Evolutionary conservation across 1,140 invertebrate species (phyloP).

Genomic region (Platorchestia sp.): DNA sequence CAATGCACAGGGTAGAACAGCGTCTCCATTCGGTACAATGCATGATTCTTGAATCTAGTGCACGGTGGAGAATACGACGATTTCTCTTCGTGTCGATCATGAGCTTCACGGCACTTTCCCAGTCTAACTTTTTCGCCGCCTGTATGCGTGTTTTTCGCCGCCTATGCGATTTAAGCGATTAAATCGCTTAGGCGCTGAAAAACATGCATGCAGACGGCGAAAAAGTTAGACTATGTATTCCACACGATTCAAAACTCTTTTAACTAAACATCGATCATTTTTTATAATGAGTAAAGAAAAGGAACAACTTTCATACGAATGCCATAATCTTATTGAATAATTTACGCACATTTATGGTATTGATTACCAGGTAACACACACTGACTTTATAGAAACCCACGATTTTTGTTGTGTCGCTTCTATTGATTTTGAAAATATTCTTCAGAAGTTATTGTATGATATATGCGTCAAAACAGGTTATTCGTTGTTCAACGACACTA

Average conservation of each 20-base stretch:
- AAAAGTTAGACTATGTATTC: too few species aligned
- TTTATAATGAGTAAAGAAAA: neutral
- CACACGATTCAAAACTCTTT: neutral
- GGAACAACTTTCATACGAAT: neutral
- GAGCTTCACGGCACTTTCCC: neutral
- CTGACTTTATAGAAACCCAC: neutral
- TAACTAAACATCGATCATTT: neutral
- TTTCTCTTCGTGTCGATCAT: neutral
- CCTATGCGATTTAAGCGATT: too few species aligned
- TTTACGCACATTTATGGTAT: neutral
- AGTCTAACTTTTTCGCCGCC: too few species aligned
- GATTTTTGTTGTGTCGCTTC: neutral
- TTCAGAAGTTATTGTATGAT: neutral
- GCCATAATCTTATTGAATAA: neutral
- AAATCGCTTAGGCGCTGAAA: too few species aligned
- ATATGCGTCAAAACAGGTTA: neutral
- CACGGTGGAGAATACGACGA: neutral
- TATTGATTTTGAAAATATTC: neutral
- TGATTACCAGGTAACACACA: neutral
- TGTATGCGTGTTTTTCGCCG: too few species aligned
- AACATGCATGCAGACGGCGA: neutral
- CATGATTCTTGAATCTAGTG: neutral
- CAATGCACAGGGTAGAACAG: neutral
- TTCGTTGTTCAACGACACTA: too few species aligned
- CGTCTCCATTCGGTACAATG: neutral